Conservation (phyloP, 2,113 vertebrate species). For the Aythya baeri region DNA sequence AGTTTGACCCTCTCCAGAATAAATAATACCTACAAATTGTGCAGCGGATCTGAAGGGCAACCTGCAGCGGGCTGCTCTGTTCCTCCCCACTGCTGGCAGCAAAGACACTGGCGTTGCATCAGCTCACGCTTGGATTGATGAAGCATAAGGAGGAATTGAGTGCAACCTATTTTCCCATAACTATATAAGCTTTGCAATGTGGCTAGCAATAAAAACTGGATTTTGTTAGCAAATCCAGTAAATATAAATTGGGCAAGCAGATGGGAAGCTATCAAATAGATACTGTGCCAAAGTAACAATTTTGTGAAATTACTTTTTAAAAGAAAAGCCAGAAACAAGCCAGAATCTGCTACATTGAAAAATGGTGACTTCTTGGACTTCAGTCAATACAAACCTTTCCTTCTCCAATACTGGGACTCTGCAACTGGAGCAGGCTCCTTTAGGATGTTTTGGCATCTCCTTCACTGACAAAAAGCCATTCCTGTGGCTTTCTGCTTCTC, state of each 20-base stretch:
- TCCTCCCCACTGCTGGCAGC: background rate
- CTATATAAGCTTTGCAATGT: background rate
- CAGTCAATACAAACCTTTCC: background rate
- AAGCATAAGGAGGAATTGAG: background rate
- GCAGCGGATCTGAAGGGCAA: background rate
- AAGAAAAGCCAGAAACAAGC: background rate
- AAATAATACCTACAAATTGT: background rate
- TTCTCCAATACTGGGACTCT: background rate
- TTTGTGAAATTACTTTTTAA: background rate
- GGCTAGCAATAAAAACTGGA: background rate
- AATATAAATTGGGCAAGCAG: background rate
- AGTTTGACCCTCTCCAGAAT: background rate
- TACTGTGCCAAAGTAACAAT: background rate
- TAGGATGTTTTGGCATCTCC: background rate
- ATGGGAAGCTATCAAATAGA: constrained; percentile 19
- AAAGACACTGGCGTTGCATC: background rate
- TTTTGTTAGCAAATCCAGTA: constrained; percentile 7
- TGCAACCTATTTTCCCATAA: background rate
- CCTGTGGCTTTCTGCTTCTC: background rate
- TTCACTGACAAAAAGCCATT: background rate
- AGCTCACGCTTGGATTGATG: background rate
- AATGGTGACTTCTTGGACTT: background rate
- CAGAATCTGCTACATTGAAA: background rate
- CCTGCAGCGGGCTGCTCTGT: background rate
- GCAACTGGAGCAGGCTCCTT: background rate